phyloP scores from a whole-genome alignment of 2,888 invertebrate species.

The Parnassius orleans region DNA sequence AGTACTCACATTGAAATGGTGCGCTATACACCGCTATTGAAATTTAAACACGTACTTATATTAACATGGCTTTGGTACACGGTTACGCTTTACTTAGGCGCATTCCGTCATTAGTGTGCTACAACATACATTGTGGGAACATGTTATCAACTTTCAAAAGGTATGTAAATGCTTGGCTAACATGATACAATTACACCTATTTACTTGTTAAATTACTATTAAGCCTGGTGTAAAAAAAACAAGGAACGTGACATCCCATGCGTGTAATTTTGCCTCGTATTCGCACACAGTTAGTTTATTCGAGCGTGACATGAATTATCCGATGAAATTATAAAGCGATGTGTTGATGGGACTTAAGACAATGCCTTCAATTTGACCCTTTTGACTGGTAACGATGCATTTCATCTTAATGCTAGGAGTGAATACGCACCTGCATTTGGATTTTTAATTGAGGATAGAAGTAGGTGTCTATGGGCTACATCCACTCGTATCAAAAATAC shows the following conservation, averaged over 20 bases:
- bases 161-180: conserved; percentile 48
- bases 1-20: not conserved
- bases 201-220: conserved; percentile 49
- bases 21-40: not conserved
- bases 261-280: conserved; percentile 47
- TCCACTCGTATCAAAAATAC: too few species aligned
- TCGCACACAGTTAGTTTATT: conserved; percentile 44
- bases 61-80: conserved; percentile 29
- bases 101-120: conserved; percentile 46
- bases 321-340: too few species aligned
- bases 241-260: conserved; percentile 40
- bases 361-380: too few species aligned
- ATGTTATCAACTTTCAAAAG: conserved; percentile 58
- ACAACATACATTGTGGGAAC: conserved; percentile 37
- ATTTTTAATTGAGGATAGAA: too few species aligned
- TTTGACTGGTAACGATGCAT: too few species aligned
- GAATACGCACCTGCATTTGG: too few species aligned
- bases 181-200: conserved; percentile 54
- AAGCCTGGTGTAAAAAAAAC: conserved; percentile 52
- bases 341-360: too few species aligned
- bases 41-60: conserved; percentile 5
- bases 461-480: too few species aligned
- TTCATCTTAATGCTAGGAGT: too few species aligned
- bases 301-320: conserved; percentile 39
- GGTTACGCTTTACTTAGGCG: conserved; percentile 32